Evolutionary conservation across 1,140 invertebrate genomes (phyloP).

Genomic region (Ooceraea biroi): DNA sequence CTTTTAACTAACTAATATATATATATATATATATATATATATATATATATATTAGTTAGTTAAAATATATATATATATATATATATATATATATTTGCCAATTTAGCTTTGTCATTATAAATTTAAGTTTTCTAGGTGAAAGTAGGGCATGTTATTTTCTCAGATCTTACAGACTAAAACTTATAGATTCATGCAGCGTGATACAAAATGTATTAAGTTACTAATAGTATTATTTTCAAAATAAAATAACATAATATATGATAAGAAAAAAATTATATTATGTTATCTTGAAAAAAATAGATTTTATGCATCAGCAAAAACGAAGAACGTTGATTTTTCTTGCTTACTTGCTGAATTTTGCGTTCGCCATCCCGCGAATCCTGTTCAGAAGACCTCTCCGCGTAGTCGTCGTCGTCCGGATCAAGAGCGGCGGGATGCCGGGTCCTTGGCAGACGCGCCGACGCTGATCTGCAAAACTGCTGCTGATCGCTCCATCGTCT

Average conservation of each 20-base stretch:
- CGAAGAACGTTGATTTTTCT: neutral
- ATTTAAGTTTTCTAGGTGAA: neutral
- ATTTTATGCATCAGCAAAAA: neutral
- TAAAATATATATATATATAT: too few species aligned
- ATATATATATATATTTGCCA: neutral
- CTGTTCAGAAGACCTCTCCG: conserved; percentile 79
- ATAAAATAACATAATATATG: neutral
- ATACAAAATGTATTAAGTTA: neutral
- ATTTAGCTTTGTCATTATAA: neutral
- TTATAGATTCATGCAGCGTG: neutral
- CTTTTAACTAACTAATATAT: neutral
- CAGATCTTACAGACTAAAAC: neutral
- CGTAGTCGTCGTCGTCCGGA: conserved; percentile 81
- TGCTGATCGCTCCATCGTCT: conserved; percentile 84
- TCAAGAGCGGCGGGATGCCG: conserved; percentile 80
- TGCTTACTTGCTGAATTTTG: conserved; percentile 88
- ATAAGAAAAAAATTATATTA: neutral
- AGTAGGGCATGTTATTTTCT: neutral
- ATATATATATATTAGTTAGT: too few species aligned
- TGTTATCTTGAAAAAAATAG: neutral
- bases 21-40: too few species aligned
- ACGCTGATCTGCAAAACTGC: conserved; percentile 91
- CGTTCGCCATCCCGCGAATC: conserved; percentile 89
- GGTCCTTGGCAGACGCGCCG: conserved; percentile 91
- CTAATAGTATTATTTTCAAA: too few species aligned